phyloP scores from a whole-genome alignment of 2,888 invertebrate genomes.

The Seladonia tumulorum region DNA sequence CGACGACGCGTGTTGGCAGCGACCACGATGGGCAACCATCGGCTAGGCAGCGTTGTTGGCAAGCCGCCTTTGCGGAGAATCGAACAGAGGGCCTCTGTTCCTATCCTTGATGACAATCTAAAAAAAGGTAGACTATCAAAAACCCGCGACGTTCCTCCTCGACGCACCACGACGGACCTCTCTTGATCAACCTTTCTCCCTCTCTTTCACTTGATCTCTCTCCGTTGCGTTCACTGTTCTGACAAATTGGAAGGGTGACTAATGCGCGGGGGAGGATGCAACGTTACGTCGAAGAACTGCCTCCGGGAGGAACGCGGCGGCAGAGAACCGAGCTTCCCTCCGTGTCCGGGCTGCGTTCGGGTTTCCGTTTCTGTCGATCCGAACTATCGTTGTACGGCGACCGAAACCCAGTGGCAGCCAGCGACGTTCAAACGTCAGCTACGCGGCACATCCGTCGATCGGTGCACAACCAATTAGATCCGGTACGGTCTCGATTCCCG shows the following conservation, averaged over 20 bases:
- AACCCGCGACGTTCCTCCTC: neutral
- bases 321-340: neutral
- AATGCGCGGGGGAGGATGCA: conserved; percentile 12
- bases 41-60: conserved; percentile 22
- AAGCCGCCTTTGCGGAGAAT: conserved; percentile 7
- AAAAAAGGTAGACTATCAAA: conserved; percentile 29
- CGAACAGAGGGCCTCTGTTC: conserved; percentile 7
- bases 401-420: conserved; percentile 11
- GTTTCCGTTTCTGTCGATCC: neutral
- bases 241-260: conserved; percentile 24
- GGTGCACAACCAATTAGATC: neutral
- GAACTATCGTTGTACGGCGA: conserved; percentile 18
- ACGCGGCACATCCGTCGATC: conserved; percentile 6
- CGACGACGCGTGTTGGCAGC: neutral
- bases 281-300: conserved; percentile 3
- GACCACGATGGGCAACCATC: neutral
- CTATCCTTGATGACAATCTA: conserved; percentile 19
- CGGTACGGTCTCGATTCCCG: neutral
- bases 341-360: neutral
- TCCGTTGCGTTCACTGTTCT: neutral
- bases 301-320: neutral
- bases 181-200: neutral
- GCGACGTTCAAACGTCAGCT: conserved; percentile 52
- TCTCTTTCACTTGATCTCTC: neutral
- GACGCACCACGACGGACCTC: neutral